Conservation (phyloP, 2,888 invertebrate species). For the Vesta saturnalis region DNA sequence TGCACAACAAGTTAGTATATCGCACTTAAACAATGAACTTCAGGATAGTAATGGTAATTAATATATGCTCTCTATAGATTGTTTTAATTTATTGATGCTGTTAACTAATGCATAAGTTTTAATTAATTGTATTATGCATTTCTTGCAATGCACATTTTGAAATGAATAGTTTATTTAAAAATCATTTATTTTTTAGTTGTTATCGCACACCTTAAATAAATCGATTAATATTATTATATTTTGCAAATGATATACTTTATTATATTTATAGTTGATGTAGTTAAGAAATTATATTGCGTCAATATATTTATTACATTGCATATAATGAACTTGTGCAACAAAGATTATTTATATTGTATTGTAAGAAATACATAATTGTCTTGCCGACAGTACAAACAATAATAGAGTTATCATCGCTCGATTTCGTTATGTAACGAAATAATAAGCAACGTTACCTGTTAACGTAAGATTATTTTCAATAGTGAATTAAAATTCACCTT, state of each 20-base stretch:
- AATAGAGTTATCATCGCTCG: conserved; percentile 35
- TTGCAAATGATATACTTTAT: conserved; percentile 1
- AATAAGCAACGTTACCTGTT: conserved; percentile 21
- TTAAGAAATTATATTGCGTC: conserved; percentile 7
- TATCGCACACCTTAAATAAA: conserved; percentile 10
- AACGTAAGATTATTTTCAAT: conserved; percentile 15
- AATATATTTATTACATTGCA: conserved; percentile 11
- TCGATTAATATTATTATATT: conserved; percentile 3
- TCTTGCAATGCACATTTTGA: conserved; percentile 47
- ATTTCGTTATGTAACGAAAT: not conserved
- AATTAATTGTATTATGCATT: conserved; percentile 48
- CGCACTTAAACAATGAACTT: conserved; percentile 47
- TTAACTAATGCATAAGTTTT: conserved; percentile 45
- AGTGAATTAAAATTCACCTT: not conserved
- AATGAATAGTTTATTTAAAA: conserved; percentile 4
- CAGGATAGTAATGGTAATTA: conserved; percentile 51
- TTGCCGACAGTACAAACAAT: conserved; percentile 57
- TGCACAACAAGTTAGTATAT: conserved; percentile 52
- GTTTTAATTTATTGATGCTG: conserved; percentile 57
- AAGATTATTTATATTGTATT: conserved; percentile 24
- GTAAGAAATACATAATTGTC: conserved; percentile 53
- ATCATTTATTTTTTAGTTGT: conserved; percentile 11
- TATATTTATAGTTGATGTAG: conserved; percentile 10
- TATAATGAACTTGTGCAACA: conserved; percentile 14
- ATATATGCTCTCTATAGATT: conserved; percentile 58